Evolutionary conservation across 2,888 invertebrate species (phyloP).

Genomic region (Macrosoma leucophasiata): DNA sequence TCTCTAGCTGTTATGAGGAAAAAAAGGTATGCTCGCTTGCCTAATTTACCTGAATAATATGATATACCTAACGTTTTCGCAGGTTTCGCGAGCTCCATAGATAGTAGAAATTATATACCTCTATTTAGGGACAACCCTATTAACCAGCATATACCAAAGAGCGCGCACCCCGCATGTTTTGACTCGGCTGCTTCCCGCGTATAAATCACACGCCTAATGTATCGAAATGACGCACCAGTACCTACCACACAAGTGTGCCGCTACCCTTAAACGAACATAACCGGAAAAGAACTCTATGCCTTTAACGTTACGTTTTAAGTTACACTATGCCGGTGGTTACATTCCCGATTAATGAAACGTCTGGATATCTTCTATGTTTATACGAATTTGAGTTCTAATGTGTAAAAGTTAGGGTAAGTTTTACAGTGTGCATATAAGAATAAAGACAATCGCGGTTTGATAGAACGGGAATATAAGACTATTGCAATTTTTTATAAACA

Average conservation of each 20-base stretch:
- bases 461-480: conserved; percentile 34
- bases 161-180: conserved; percentile 57
- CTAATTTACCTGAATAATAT: no score
- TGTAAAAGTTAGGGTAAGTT: conserved; percentile 22
- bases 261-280: conserved; percentile 35
- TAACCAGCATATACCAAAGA: conserved; percentile 30
- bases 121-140: conserved; percentile 39
- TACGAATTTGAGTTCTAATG: conserved; percentile 16
- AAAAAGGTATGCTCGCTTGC: no score
- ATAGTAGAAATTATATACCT: no score
- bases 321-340: conserved; percentile 1
- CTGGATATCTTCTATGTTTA: conserved; percentile 1
- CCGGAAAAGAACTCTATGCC: conserved; percentile 28
- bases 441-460: conserved; percentile 39
- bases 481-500: conserved; percentile 18
- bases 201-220: conserved; percentile 73
- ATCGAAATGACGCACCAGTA: conserved; percentile 65
- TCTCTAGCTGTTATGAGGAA: no score
- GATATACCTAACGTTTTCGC: no score
- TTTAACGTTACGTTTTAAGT: conserved; percentile 1
- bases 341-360: conserved; percentile 22
- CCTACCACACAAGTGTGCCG: conserved; percentile 42
- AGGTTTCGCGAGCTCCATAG: no score
- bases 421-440: conserved; percentile 23
- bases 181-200: conserved; percentile 61